Base-by-base conservation (phyloP, 1,140 invertebrate species). In the Fopius arisanus region DNA sequence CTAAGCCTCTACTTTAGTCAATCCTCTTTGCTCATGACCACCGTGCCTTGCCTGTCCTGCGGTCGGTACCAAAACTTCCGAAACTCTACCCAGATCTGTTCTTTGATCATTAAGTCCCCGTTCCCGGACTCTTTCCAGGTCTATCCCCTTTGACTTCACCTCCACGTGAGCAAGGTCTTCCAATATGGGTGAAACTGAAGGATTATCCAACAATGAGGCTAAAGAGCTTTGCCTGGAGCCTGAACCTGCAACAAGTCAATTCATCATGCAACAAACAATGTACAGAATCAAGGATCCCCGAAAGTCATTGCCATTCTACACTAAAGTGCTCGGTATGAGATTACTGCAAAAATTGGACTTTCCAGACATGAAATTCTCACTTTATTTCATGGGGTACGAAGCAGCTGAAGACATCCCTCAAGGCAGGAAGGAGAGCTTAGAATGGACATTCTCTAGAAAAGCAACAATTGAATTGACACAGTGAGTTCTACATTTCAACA, bases 231-330 rank as follows among this genome's bases (percentile, higher is more conserved):
- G 93, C 83, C 86, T 90, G 71, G 89, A 90, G 69, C 89, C 90
- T 51, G 90, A 92, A 83, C 82, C 88, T 26, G 84, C 88, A 6
- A 94, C 93, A 16, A 92, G 92, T 86, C 94, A 96, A 67, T 98
- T 95, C 82, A 91, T 98, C 71, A 95, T 98, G 84, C 96, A 98
- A 89, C 96, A 98, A 91, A 98, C 96, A 7, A 98, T 98, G 97
- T 95, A 95, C 81, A 91, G 96, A 69, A 96, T 98, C 63, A 98
- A 97, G 85, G 96, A 98, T 85, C 96, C 96, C 1, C 91, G 91
- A 79, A 92, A 91, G 74, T 96, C 95, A 0, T 83, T 98, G 37
- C 94, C 96, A 29, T 98, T 98, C 84, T 98, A 98, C 85, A 95
- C 95, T 0, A 91, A 93, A 75, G 93, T 98, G 2, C 87, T 98